Evolutionary conservation across 35 echinoderm and acorn worm species (phyloP), one percentile per base, ranked within the genome.

Genomic region (Chiridota heheva): DNA sequence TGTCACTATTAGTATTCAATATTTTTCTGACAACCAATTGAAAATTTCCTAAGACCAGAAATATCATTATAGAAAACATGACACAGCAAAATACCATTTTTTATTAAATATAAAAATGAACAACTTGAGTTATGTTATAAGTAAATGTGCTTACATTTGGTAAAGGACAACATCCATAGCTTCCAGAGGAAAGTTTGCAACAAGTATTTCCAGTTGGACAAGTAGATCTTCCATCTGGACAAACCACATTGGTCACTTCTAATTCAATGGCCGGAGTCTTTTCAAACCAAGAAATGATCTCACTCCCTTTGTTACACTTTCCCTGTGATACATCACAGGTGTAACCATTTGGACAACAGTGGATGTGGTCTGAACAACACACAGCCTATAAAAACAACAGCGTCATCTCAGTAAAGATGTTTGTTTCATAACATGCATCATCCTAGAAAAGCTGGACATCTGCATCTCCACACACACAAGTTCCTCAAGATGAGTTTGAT

Each of bases 291-390:
- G 40, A 0, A 3, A 82, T 31, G 7, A 62, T 33, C 3, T 56
- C 73, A 67, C 24, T 42, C 13, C 66, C 65, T 49, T 70, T 20
- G 8, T 1, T 57, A 62, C 86, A 89, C 1, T 34, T 82, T n/a
- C 78, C 86, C 30, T 2, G 26, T 13, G 51, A 62, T 29, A 71
- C 62, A 60, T 90, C 61, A 58, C 88, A 90, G 8, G 56, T 76
- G 72, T 77, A 78, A 16, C 88, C 88, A 43, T 31, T 44, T 20
- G 88, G 88, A 77, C 88, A 90, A 34, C 88, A 90, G 72, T 90
- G 88, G 29, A 84, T 26, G 22, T 73, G 45, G 27, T 90, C 88
- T 55, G 34, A 44, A 68, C 88, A 90, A n/a, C 88, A 90, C 20
- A 90, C 88, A 70, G 88, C 88, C 88, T 84, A 46, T 53, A 58